Percentiles rank a stretch among this genome's conserved stretches.
phyloP scores from a whole-genome alignment of 2,797 vertebrate genomes.

The Eremophila alpestris region DNA sequence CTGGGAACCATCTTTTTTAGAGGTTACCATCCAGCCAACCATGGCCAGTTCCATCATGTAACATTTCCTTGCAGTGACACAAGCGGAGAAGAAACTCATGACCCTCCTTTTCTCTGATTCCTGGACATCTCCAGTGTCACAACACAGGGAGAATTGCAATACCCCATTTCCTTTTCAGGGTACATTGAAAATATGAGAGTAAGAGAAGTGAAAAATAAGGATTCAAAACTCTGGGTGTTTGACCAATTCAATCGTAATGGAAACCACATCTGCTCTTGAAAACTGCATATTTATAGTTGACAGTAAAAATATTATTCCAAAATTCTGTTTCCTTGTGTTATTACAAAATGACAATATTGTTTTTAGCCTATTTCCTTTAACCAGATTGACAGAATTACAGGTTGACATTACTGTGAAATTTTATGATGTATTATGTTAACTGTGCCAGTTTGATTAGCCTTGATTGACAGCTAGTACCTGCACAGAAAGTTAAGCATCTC shows the following conservation, averaged over 20 bases:
- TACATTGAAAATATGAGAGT: background rate
- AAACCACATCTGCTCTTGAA: background rate
- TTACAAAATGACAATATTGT: slow-evolving; percentile 78
- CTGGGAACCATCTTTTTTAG: background rate
- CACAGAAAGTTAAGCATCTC: slow-evolving; percentile 73
- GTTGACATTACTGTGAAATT: slow-evolving; percentile 82
- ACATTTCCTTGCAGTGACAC: background rate
- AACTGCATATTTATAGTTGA: slow-evolving; percentile 19
- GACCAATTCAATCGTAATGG: background rate
- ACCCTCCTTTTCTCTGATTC: background rate
- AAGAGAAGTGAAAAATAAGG: background rate
- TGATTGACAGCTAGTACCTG: slow-evolving; percentile 80
- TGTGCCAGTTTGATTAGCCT: slow-evolving; percentile 80
- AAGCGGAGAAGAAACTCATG: background rate
- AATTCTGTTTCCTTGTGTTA: slow-evolving; percentile 66
- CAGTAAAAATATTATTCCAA: slow-evolving; percentile 56
- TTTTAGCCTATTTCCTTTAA: slow-evolving; percentile 75
- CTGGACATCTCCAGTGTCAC: background rate
- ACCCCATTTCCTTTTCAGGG: background rate
- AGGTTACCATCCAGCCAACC: background rate
- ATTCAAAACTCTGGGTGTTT: background rate
- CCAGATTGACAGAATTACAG: slow-evolving; percentile 81
- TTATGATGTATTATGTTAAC: slow-evolving; percentile 80
- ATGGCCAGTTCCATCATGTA: background rate
- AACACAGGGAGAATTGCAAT: background rate